These are phyloP conservation scores for Rotaria magnacalcarata DNA, from an alignment of 2,888 invertebrate species.

Conservation along the genomic window DNA sequence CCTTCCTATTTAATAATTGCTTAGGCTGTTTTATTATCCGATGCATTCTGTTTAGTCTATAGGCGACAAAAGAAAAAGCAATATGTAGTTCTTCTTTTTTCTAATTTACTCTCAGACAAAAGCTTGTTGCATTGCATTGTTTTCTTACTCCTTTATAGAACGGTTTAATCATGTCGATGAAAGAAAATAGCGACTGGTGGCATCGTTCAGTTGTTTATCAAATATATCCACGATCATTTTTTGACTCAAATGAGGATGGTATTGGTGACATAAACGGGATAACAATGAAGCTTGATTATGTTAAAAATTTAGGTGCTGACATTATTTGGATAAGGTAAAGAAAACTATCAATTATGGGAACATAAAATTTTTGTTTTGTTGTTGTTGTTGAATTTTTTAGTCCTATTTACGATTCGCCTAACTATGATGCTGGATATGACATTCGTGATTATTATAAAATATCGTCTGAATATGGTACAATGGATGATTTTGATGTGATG, in stretches of 20 bases:
- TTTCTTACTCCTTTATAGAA: neutral
- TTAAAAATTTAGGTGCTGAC: constrained; percentile 38
- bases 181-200: constrained; percentile 39
- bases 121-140: neutral
- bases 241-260: constrained; percentile 43
- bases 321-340: constrained; percentile 37
- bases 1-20: neutral
- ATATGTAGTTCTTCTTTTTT: too few species aligned
- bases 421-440: constrained; percentile 57
- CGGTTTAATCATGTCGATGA: neutral
- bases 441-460: constrained; percentile 68
- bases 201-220: constrained; percentile 39
- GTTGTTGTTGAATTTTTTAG: neutral
- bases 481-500: constrained; percentile 69
- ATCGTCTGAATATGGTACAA: constrained; percentile 68
- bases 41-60: neutral
- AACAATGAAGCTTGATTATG: constrained; percentile 42
- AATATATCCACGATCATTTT: constrained; percentile 43
- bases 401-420: constrained; percentile 49
- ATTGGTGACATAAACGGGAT: constrained; percentile 44
- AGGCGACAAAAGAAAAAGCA: neutral
- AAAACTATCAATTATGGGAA: neutral
- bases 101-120: neutral
- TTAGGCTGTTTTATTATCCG: neutral
- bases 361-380: neutral